phyloP scores from a whole-genome alignment of 23 tunicate genomes.

The Aplidium turbinatum region DNA sequence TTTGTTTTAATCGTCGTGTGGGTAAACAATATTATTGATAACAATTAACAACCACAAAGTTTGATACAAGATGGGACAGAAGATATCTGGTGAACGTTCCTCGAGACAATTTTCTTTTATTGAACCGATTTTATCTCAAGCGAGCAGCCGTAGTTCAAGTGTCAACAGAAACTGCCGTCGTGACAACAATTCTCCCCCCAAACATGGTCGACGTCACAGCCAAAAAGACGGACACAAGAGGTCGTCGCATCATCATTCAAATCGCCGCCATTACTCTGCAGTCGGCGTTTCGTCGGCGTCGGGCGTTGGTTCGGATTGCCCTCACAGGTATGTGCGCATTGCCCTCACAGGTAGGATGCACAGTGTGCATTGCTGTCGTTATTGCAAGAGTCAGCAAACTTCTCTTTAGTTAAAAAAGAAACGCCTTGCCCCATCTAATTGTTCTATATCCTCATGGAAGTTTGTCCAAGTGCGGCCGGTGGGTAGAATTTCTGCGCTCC shows the following conservation, averaged over 20 bases:
- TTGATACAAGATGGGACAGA: conserved; percentile 70
- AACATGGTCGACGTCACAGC: conserved; percentile 61
- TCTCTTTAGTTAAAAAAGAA: too few species aligned
- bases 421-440: too few species aligned
- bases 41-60: background rate
- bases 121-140: conserved; percentile 76
- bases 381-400: too few species aligned
- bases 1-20: too few species aligned
- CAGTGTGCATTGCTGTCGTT: too few species aligned
- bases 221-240: conserved; percentile 40
- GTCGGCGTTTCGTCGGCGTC: conserved; percentile 50
- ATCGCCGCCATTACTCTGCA: conserved; percentile 1
- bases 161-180: conserved; percentile 36
- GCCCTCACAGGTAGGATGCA: background rate
- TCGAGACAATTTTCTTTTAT: conserved; percentile 76
- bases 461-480: too few species aligned
- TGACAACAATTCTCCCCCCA: conserved; percentile 43
- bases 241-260: conserved; percentile 24
- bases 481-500: too few species aligned
- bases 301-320: conserved; percentile 68
- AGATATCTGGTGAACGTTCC: conserved; percentile 59
- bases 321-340: conserved; percentile 52
- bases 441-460: too few species aligned
- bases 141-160: conserved; percentile 25
- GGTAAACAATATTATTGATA: too few species aligned